Conservation (phyloP, 2,888 invertebrate genomes). For the Ceriagrion tenellum region DNA sequence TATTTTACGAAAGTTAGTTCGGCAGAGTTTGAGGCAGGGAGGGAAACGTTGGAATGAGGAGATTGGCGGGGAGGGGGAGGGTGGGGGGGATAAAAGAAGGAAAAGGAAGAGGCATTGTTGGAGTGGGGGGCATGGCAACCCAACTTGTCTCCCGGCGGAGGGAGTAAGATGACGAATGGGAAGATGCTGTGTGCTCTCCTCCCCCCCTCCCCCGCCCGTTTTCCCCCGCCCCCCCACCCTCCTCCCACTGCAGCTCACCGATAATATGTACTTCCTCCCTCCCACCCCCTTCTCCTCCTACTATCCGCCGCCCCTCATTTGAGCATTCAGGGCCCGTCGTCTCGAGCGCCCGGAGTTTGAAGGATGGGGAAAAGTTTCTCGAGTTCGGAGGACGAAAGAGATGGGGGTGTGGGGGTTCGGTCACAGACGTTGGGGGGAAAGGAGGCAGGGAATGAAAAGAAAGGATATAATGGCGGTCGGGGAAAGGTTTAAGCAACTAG, state of each 20-base stretch:
- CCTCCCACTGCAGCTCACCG: neutral
- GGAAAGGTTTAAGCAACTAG: neutral
- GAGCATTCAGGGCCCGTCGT: neutral
- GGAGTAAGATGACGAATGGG: neutral
- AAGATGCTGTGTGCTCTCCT: neutral
- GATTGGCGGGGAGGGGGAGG: neutral
- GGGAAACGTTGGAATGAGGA: neutral
- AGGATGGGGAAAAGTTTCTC: conserved; percentile 11
- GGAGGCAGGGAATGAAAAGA: too few species aligned
- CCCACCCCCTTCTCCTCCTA: neutral
- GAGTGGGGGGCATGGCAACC: neutral
- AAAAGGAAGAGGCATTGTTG: neutral
- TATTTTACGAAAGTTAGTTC: neutral
- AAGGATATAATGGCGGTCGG: neutral
- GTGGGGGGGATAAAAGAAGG: neutral
- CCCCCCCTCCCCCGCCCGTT: neutral
- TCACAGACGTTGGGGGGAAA: too few species aligned
- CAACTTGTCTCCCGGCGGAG: neutral
- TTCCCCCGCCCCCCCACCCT: neutral
- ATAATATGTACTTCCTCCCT: neutral
- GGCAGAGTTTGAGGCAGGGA: neutral
- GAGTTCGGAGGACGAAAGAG: neutral
- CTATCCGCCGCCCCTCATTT: neutral
- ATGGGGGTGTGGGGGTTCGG: neutral
- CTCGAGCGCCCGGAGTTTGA: conserved; percentile 10